These are phyloP conservation scores for Ceratothoa steindachneri DNA, from an alignment of 2,888 invertebrate genomes.

Conservation along the genomic window DNA sequence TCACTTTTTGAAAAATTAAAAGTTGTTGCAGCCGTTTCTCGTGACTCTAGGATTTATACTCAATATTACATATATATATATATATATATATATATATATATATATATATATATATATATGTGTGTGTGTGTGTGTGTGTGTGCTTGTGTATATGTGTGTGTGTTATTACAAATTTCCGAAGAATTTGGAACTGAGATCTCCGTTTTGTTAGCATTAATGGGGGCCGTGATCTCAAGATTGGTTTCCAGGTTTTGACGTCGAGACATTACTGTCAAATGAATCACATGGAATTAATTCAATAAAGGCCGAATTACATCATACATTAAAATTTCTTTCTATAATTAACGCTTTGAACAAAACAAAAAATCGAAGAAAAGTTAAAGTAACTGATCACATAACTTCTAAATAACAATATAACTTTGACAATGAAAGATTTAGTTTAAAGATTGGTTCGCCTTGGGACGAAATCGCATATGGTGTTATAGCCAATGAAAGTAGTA, in stretches of 20 bases:
- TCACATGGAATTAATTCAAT: not conserved
- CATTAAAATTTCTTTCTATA: not conserved
- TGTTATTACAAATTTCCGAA: too few relatives aligned
- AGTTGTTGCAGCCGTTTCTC: too few relatives aligned
- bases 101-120: too few relatives aligned
- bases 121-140: too few relatives aligned
- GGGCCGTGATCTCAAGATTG: not conserved
- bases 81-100: too few relatives aligned
- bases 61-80: too few relatives aligned
- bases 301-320: not conserved
- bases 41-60: too few relatives aligned
- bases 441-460: not conserved
- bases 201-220: too few relatives aligned
- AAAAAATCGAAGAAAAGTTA: not conserved
- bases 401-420: not conserved
- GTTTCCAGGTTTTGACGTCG: not conserved
- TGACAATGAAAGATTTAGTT: not conserved
- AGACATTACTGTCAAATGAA: not conserved
- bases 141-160: too few relatives aligned
- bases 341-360: not conserved
- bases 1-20: too few relatives aligned
- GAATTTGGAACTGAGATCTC: too few relatives aligned
- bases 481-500: not conserved
- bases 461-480: not conserved
- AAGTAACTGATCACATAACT: not conserved